Percentiles rank a stretch among this genome's conserved stretches.
Evolutionary conservation across 2,888 invertebrate genomes (phyloP).

Genomic region (Sthenelais limicola): DNA sequence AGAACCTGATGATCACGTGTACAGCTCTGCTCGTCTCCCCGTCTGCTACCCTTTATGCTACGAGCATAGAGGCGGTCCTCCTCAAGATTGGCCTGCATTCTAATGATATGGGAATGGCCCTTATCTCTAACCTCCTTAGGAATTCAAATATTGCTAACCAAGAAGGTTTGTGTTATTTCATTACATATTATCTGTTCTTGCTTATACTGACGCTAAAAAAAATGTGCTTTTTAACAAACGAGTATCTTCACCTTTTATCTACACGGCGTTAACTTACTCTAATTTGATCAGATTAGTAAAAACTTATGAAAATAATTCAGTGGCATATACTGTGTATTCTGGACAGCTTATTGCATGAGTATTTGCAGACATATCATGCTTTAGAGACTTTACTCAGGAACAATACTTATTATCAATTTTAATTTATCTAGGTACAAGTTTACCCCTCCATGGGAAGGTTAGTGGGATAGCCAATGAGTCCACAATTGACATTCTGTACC

Average conservation of each 20-base stretch:
- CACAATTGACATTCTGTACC: slow-evolving; percentile 86
- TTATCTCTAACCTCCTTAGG: slow-evolving; percentile 65
- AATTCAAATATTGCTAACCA: slow-evolving; percentile 45
- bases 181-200: no score
- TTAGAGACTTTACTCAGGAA: no score
- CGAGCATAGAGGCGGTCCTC: slow-evolving; percentile 80
- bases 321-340: no score
- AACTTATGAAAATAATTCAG: no score
- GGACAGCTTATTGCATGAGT: no score
- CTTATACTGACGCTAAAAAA: no score
- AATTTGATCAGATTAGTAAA: no score
- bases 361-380: no score
- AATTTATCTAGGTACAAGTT: slow-evolving; percentile 4
- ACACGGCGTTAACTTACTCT: no score
- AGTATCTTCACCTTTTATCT: no score
- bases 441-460: slow-evolving; percentile 58
- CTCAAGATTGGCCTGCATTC: slow-evolving; percentile 81
- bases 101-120: slow-evolving; percentile 73
- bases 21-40: slow-evolving; percentile 83
- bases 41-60: slow-evolving; percentile 77
- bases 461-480: slow-evolving; percentile 75
- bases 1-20: slow-evolving; percentile 80
- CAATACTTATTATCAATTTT: no score
- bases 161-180: neutral
- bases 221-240: no score